Base-by-base conservation (phyloP, 2,113 vertebrate species). In the Aptenodytes patagonicus region DNA sequence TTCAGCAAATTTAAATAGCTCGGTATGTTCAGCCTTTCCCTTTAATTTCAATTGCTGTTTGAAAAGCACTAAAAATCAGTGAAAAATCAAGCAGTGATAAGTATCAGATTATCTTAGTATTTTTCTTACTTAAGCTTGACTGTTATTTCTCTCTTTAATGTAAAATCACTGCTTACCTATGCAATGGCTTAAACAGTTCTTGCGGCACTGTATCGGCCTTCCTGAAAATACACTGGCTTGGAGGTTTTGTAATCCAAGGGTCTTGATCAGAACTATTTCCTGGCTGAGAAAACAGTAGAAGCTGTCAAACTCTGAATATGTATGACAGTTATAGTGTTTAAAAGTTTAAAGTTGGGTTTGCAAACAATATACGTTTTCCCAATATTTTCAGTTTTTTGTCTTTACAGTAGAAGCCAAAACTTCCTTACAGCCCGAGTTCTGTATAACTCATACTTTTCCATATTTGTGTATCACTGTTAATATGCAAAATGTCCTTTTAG, bases 271-370 rank as follows among this genome's bases (percentile, higher is more conserved):
- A 91, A 91, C 87, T 84, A 15, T 86, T 96, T 96, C 80, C 90
- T 82, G 97, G 84, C 97, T 98, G 96, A 86, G 90, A 98, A 94
- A 98, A 98, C 29, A 92, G 83, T 69, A 95, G 82, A 96, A 98
- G 92, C 87, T 98, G 61, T 69, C 49, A 96, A 90, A 95, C 10
- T 83, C 72, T 52, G 78, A 55, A 82, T 22, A 77, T 20, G 72
- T 38, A 22, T 55, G 86, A 76, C 54, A 70, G 21, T 71, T 77
- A 58, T 7, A 60, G 52, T 79, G 9, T 73, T 88, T 40, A 58
- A 62, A 92, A 68, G 11, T 51, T 81, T 75, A 34, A 90, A 0
- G 18, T 54, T 61, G 25, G 15, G 11, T 81, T 90, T 87, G 38
- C 13, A 87, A 82, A 79, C 13, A 82, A 68, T 38, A 79, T 38